These are phyloP conservation scores for Steatocranus sp. DNA, from an alignment of 2,797 vertebrate genomes.

Conservation along the genomic window DNA sequence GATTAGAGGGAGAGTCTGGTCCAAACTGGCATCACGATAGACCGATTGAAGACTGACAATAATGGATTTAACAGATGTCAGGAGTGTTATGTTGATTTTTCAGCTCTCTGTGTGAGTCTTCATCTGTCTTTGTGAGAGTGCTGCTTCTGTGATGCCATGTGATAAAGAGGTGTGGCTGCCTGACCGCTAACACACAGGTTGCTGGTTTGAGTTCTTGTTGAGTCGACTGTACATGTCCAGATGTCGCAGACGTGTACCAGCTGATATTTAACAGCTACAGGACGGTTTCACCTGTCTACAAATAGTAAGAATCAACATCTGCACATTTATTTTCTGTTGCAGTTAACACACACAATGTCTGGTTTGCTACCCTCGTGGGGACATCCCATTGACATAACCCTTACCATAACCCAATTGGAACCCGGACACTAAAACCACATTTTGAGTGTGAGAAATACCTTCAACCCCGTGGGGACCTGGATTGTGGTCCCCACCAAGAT, in stretches of 20 bases:
- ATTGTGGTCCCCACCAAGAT: no score
- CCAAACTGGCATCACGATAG: not conserved
- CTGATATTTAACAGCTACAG: not conserved
- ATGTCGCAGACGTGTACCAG: no score
- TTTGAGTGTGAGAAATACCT: no score
- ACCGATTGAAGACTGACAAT: not conserved
- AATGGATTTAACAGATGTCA: not conserved
- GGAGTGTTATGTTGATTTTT: not conserved
- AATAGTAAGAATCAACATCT: not conserved
- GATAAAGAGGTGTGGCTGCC: fast-evolving
- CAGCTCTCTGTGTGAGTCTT: not conserved
- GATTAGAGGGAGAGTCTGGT: not conserved
- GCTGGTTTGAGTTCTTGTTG: not conserved
- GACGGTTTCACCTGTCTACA: not conserved
- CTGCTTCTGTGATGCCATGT: not conserved
- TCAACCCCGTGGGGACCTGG: no score
- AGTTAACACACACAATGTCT: no score
- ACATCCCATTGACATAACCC: no score
- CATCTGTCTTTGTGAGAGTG: not conserved
- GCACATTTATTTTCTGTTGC: no score
- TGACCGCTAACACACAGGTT: not conserved
- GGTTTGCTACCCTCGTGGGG: no score
- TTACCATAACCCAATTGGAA: no score
- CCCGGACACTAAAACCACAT: no score
- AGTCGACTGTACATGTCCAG: no score